Evolutionary conservation across 2,888 invertebrate species (phyloP).

Genomic region (Bellardia bayeri): DNA sequence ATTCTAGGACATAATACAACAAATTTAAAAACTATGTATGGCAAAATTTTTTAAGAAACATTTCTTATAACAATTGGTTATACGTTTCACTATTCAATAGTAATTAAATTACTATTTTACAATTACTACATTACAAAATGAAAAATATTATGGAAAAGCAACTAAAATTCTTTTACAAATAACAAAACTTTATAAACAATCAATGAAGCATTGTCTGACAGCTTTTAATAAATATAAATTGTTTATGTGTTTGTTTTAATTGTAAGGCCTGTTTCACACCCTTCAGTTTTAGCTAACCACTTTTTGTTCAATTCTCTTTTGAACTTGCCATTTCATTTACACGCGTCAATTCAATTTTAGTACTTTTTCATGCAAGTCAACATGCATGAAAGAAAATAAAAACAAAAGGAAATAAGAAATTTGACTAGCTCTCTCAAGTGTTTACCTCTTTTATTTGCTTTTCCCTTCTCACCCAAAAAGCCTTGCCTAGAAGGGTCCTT

Average conservation of each 20-base stretch:
- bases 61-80: not conserved
- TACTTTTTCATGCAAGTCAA: too few relatives aligned
- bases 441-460: too few relatives aligned
- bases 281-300: too few relatives aligned
- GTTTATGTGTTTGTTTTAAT: constrained; percentile 4
- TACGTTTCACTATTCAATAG: constrained; percentile 34
- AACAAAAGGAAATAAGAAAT: too few relatives aligned
- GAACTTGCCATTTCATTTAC: too few relatives aligned
- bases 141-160: not conserved
- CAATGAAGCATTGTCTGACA: constrained; percentile 59
- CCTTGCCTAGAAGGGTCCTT: too few relatives aligned
- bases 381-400: too few relatives aligned
- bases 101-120: not conserved
- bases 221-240: constrained; percentile 9
- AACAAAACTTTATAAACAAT: constrained; percentile 60
- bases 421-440: not conserved
- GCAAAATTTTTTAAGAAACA: not conserved
- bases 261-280: too few relatives aligned
- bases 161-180: constrained; percentile 12
- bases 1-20: not conserved
- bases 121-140: constrained; percentile 30
- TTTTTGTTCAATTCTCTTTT: too few relatives aligned
- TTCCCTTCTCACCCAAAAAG: too few relatives aligned
- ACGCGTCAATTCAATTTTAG: too few relatives aligned
- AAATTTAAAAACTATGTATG: not conserved